Percentiles rank a stretch among this genome's conserved stretches.
Conservation (phyloP, 2,113 vertebrate species). For the Microcebus tavaratra region DNA sequence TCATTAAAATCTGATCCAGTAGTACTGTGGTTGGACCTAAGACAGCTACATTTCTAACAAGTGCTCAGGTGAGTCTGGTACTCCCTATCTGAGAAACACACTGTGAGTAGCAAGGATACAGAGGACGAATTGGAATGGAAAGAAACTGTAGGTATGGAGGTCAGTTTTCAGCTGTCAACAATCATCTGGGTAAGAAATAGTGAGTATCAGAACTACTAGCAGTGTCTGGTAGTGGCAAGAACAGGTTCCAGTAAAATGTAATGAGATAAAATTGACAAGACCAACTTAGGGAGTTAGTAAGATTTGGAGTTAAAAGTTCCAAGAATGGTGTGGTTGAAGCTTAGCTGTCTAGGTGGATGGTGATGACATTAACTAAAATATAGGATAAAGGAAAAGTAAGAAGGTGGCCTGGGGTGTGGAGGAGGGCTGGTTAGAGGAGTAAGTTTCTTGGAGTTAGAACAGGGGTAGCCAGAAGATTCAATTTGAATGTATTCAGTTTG, state of each 20-base stretch:
- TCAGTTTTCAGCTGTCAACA: neutral
- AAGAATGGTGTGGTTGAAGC: neutral
- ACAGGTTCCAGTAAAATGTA: neutral
- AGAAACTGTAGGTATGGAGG: neutral
- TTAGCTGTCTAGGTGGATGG: neutral
- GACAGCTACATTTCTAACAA: neutral
- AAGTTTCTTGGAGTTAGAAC: neutral
- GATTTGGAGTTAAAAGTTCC: neutral
- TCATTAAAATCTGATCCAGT: constrained; percentile 20
- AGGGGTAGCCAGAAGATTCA: neutral
- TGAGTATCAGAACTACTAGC: neutral
- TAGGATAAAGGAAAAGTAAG: neutral
- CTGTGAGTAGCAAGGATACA: neutral
- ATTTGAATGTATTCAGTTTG: constrained; percentile 14
- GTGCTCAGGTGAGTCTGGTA: neutral
- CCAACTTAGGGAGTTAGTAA: neutral
- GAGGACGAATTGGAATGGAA: neutral
- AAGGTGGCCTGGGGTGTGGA: neutral
- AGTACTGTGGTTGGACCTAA: neutral
- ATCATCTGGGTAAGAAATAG: neutral
- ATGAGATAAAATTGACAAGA: neutral
- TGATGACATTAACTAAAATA: neutral
- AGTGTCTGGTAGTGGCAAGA: neutral
- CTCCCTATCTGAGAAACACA: neutral
- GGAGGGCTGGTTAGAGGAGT: neutral